Base-by-base conservation (phyloP, 1,140 invertebrate species). In the Tetragnatha versicolor region DNA sequence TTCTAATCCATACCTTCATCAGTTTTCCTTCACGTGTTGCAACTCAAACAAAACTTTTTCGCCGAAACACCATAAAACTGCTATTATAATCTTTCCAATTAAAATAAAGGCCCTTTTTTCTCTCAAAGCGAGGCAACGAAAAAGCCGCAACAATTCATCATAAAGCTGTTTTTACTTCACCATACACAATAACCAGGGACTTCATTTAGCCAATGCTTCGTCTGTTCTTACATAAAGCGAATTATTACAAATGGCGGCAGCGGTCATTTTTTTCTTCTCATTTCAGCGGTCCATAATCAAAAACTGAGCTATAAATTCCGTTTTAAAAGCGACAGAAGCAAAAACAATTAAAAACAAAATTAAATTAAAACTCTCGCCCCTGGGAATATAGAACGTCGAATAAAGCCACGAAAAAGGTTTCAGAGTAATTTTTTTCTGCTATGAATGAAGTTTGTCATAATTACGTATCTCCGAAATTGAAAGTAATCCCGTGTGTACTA, bases 321-420 rank as follows among this genome's bases (percentile, higher is more conserved):
- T 58, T 58, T 31, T n/a, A 58, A n/a, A n/a, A n/a, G n/a, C n/a
- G 27, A 27, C 29, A 58, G 20, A 58, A 58, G 55, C n/a, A 58
- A 42, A 39, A 45, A 66, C 42, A 66, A 66, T 66, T 66, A 66
- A 66, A 66, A 29, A 22, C 20, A 66, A 66, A 66, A 66, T 66
- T 66, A 66, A 66, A 66, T 66, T 66, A 37, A 66, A 66, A 66
- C 9, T 20, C 39, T 42, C 25, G 31, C 37, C 39, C 22, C 7
- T 14, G 37, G 27, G 37, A 42, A 29, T 1, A 31, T 42, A 45
- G 22, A 25, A 66, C 29, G 39, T 25, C 33, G 17, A 63, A 22
- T 47, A 47, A 66, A 66, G 22, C 37, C 37, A 14, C 37, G 37
- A 66, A 47, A 22, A 47, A 29, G 25, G 20, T 10, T 66, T 2